Evolutionary conservation across 2,113 vertebrate species (phyloP), one percentile per base, ranked within the genome.

Genomic region (Fregetta grallaria): DNA sequence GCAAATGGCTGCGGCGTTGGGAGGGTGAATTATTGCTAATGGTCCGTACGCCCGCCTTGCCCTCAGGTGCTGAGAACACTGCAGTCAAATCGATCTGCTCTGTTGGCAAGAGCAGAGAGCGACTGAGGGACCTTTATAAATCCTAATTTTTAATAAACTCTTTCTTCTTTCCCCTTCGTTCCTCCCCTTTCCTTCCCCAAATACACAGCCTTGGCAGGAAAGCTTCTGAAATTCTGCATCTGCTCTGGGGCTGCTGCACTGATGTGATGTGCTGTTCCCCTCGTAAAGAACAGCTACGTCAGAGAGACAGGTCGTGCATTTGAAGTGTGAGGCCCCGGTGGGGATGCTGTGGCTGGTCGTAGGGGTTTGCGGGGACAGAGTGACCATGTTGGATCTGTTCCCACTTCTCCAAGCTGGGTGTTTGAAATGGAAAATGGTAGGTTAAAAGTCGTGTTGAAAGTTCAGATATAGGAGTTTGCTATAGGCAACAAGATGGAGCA

Each of bases 331-430:
- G 12, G 7, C 67, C 63, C 50, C 12, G 0, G 0, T 12, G n/a
- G 38, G 47, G 22, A 15, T 40, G 42, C 52, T 75, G 50, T 0
- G 1, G 26, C 50, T 50, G 76, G 18, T 23, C 59, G 23, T 8
- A 1, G n/a, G 44, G 11, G 3, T 4, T 15, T 7, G 11, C 4
- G 5, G 34, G 30, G 4, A 2, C 32, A 55, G 5, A 34, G 27
- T 36, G 32, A 38, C 18, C 8, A 0, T 1, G 21, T 3, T 22
- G 30, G 45, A 8, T 42, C 67, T 2, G 1, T 15, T 77, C 47
- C 82, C 85, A 2, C 42, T 56, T 70, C 45, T 9, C 70, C 32
- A 21, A 3, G 21, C 32, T 74, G 2, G 0, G 15, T 16, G 13
- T 8, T 73, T 27, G 13, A 21, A 17, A 6, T 42, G 52, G 55